phyloP scores from a whole-genome alignment of 2,888 invertebrate genomes.

The Melieria picta region DNA sequence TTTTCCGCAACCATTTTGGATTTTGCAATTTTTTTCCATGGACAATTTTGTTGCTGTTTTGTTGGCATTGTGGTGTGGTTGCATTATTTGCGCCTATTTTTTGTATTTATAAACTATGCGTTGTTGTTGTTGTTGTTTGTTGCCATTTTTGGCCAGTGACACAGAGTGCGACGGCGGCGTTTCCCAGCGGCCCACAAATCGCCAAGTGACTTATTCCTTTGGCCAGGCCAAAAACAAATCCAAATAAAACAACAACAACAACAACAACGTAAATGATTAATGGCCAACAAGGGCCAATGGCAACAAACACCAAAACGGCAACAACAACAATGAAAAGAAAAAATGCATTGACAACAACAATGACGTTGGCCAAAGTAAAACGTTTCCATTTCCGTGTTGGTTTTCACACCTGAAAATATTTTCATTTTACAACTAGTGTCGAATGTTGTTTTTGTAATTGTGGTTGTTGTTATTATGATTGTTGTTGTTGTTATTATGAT shows the following conservation, averaged over 20 bases:
- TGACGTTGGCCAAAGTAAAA: conserved; percentile 24
- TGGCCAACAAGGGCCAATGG: conserved; percentile 62
- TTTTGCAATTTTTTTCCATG: conserved; percentile 9
- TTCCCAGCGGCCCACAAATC: conserved; percentile 21
- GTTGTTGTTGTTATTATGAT: conserved; percentile 28
- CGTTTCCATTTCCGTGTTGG: conserved; percentile 49
- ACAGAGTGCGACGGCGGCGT: conserved; percentile 31
- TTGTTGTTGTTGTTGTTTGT: conserved; percentile 46
- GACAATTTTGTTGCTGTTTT: conserved; percentile 3
- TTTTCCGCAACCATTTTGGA: conserved; percentile 9
- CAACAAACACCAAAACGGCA: conserved; percentile 42
- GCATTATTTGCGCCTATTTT: neutral
- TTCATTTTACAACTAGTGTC: conserved; percentile 34
- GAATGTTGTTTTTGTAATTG: conserved; percentile 9
- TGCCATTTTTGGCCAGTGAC: conserved; percentile 51
- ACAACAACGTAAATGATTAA: conserved; percentile 53
- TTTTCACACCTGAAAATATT: conserved; percentile 64
- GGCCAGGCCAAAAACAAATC: conserved; percentile 46
- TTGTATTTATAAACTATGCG: neutral
- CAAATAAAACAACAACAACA: conserved; percentile 9
- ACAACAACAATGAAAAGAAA: conserved; percentile 28
- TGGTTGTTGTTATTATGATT: neutral
- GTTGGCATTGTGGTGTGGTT: neutral
- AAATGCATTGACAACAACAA: conserved; percentile 8
- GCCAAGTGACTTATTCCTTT: conserved; percentile 54